phyloP scores from a whole-genome alignment of 2,797 vertebrate genomes.

The Strix occidentalis region DNA sequence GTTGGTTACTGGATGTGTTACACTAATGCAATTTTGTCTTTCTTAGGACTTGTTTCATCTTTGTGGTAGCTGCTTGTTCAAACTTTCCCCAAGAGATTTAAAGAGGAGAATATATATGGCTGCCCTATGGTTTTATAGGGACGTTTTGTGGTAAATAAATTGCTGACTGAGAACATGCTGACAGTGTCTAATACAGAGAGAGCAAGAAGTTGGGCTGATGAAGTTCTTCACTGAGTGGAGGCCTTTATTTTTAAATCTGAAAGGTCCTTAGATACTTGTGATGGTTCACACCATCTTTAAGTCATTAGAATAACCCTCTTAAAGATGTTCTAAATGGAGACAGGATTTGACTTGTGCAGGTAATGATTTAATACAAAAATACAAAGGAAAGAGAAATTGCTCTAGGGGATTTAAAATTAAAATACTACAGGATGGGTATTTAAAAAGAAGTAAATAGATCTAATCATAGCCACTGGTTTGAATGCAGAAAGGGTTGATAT shows the following conservation, averaged over 20 bases:
- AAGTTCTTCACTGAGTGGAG: not conserved
- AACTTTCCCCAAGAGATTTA: not conserved
- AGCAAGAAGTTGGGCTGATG: not conserved
- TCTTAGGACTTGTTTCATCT: not conserved
- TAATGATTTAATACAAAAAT: slow-evolving; percentile 39
- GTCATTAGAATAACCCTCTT: slow-evolving; percentile 59
- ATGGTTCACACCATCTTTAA: slow-evolving; percentile 28
- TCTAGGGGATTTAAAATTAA: not conserved
- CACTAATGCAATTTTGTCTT: not conserved
- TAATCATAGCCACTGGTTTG: not conserved
- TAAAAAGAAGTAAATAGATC: not conserved
- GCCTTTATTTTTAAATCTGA: not conserved
- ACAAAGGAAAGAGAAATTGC: not conserved
- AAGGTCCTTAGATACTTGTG: not conserved
- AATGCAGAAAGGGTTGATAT: not conserved
- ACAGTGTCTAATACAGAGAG: not conserved
- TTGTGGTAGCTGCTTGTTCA: not conserved
- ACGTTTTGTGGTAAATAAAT: not conserved
- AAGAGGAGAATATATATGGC: not conserved
- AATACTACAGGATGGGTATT: not conserved
- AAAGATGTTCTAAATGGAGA: slow-evolving; percentile 47
- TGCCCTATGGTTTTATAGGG: not conserved
- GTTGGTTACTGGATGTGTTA: not conserved
- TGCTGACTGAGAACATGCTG: not conserved
- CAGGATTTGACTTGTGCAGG: slow-evolving; percentile 47